Conservation (phyloP, 2,797 vertebrate species). For the Apogon talboti region DNA sequence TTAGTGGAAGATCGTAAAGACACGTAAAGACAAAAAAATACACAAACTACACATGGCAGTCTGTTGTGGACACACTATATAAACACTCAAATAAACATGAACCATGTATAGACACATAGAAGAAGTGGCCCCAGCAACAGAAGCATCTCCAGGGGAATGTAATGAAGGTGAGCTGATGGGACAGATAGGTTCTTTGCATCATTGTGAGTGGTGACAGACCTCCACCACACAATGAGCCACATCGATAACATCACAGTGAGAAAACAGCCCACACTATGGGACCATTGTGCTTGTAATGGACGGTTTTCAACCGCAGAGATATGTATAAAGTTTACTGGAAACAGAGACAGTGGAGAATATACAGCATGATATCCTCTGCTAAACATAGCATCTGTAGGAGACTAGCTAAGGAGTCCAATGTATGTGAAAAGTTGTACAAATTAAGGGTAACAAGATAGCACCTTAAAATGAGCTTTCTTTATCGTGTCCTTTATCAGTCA, state of each 20-base stretch:
- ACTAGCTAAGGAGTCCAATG: background rate
- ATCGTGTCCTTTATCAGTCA: too few species aligned
- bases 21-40: conserved; percentile 39
- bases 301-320: conserved; percentile 41
- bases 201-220: conserved; percentile 59
- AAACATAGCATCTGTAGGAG: background rate
- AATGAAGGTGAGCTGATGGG: conserved; percentile 57
- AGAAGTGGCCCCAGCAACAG: conserved; percentile 66
- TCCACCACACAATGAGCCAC: conserved; percentile 67
- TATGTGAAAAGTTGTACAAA: conserved; percentile 4
- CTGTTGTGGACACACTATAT: conserved; percentile 10
- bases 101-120: conserved; percentile 38
- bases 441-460: background rate
- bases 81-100: conserved; percentile 49
- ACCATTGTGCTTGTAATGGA: conserved; percentile 58
- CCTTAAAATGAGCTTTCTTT: too few species aligned
- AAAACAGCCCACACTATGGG: conserved; percentile 47
- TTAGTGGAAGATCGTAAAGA: conserved; percentile 36
- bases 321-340: conserved; percentile 30
- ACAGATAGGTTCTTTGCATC: conserved; percentile 68
- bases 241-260: conserved; percentile 67
- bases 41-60: conserved; percentile 8
- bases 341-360: conserved; percentile 14
- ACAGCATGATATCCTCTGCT: background rate
- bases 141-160: conserved; percentile 58